A percentile compares a stretch with the other conserved stretches of the same genome.
These are phyloP conservation scores for Craseonycteris thonglongyai DNA, from an alignment of 2,113 vertebrate genomes.

Conservation along the genomic window DNA sequence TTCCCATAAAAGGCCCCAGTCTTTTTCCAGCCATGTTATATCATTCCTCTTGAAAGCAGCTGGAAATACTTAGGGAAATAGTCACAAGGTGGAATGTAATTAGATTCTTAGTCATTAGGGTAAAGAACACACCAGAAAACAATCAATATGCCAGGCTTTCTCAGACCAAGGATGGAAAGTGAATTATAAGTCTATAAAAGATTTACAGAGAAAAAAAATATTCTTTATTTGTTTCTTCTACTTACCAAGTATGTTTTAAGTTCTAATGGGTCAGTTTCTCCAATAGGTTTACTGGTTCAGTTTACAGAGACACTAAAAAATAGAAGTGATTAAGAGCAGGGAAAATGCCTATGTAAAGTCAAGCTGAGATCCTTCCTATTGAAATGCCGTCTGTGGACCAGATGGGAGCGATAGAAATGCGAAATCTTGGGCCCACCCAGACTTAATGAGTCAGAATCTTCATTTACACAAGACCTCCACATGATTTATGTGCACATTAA, in stretches of 20 bases:
- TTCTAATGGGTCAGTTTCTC: neutral
- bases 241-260: neutral
- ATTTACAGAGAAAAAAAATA: neutral
- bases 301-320: neutral
- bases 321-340: neutral
- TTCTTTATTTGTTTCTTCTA: neutral
- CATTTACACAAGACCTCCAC: neutral
- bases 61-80: slow-evolving; percentile 29
- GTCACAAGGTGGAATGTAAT: slow-evolving; percentile 38
- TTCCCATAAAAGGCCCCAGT: neutral
- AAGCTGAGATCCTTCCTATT: neutral
- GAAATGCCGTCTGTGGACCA: neutral
- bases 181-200: neutral
- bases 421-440: neutral
- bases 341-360: neutral
- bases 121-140: slow-evolving; percentile 9
- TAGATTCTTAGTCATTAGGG: slow-evolving; percentile 24
- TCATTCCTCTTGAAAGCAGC: slow-evolving; percentile 28
- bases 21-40: slow-evolving; percentile 5
- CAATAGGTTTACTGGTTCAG: neutral
- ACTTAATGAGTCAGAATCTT: neutral
- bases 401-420: neutral
- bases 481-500: neutral
- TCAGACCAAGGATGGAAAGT: neutral
- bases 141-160: neutral